phyloP scores from a whole-genome alignment of 2,888 invertebrate species.

The Leptothorax acervorum region DNA sequence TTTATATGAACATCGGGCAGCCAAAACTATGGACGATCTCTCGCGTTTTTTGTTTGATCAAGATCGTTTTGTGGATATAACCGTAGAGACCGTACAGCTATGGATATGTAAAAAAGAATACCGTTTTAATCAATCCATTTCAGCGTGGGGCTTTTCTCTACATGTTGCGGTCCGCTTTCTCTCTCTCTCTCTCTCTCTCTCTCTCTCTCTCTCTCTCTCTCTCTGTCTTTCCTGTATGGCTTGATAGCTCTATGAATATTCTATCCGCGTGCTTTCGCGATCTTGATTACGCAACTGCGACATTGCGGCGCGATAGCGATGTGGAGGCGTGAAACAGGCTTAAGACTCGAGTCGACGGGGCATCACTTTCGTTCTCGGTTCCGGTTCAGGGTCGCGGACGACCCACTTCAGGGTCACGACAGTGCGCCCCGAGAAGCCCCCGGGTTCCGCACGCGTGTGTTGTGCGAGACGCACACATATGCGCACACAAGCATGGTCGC shows the following conservation, averaged over 20 bases:
- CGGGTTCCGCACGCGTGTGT: neutral
- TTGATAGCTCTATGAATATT: constrained; percentile 69
- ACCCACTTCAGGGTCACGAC: constrained; percentile 74
- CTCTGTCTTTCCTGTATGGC: neutral
- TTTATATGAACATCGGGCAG: neutral
- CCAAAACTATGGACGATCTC: neutral
- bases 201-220: constrained; percentile 6
- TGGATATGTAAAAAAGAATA: neutral
- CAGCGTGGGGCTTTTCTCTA: neutral
- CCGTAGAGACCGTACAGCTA: too few relatives aligned
- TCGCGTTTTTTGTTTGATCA: neutral
- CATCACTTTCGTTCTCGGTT: constrained; percentile 81
- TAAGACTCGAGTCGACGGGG: constrained; percentile 61
- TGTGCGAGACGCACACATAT: neutral
- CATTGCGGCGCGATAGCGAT: neutral
- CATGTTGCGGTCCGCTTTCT: neutral
- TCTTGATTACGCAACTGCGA: constrained; percentile 69
- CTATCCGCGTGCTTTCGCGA: constrained; percentile 73
- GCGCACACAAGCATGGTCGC: neutral
- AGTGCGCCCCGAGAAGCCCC: neutral
- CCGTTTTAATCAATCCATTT: neutral
- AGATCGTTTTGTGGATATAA: neutral
- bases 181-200: constrained; percentile 29
- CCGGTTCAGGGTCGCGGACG: constrained; percentile 78
- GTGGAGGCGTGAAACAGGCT: constrained; percentile 56